These are phyloP conservation scores for Dicycla oo DNA, from an alignment of 2,888 invertebrate species.

Conservation along the genomic window DNA sequence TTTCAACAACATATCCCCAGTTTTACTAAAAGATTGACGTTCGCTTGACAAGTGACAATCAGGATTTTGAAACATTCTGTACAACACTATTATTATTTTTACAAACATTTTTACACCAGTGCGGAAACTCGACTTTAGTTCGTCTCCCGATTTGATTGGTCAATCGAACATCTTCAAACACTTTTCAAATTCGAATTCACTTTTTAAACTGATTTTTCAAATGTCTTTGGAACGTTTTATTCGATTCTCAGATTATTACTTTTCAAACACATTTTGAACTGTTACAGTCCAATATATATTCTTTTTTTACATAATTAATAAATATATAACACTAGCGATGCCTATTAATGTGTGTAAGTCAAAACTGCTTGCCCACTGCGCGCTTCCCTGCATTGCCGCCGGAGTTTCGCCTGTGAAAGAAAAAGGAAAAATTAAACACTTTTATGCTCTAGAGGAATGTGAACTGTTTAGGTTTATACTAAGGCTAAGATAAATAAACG, in stretches of 20 bases:
- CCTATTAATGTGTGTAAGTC: constrained; percentile 73
- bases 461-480: neutral
- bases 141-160: constrained; percentile 15
- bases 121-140: constrained; percentile 14
- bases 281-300: constrained; percentile 30
- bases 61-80: constrained; percentile 67
- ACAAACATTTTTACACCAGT: constrained; percentile 60
- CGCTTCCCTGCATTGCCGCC: constrained; percentile 95
- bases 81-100: constrained; percentile 60
- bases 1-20: constrained; percentile 21
- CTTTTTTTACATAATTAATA: constrained; percentile 65
- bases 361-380: constrained; percentile 82
- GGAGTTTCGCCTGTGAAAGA: constrained; percentile 94
- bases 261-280: constrained; percentile 10
- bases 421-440: constrained; percentile 29
- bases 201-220: constrained; percentile 23
- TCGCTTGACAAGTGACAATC: constrained; percentile 47
- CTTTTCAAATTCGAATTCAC: constrained; percentile 27
- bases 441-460: neutral
- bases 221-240: constrained; percentile 16
- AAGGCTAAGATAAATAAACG: neutral
- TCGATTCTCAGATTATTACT: constrained; percentile 20
- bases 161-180: constrained; percentile 18
- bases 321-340: constrained; percentile 69
- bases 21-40: constrained; percentile 42